Evolutionary conservation across 2,797 vertebrate species (phyloP), one percentile per base, ranked within the genome.

Genomic region (Tarsius wallacei): DNA sequence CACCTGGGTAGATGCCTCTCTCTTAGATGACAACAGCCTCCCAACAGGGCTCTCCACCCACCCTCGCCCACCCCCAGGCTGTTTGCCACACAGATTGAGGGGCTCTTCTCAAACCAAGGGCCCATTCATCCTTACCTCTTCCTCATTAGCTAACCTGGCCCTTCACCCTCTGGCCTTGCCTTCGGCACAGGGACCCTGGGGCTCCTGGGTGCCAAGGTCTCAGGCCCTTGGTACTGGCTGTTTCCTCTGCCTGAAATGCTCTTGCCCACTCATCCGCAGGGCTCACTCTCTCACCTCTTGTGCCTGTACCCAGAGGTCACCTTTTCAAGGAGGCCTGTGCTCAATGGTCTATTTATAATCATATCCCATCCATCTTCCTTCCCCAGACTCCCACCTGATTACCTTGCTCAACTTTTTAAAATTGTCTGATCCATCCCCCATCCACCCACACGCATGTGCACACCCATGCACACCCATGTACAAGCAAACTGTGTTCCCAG

Each of bases 401-500:
- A 26, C 28, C 53, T 61, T 1, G 4, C 73, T 31, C 11, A 70
- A 15, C 59, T 93, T 91, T 51, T 14, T 24, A 78, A 87, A 80
- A 42, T 0, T 19, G 26, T 19, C 47, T 24, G 11, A 11, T 4
- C 22, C 5, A 4, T 0, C 53, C 22, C 8, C 2, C 21, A 61
- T 3, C 1, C 10, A 31, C 12, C 66, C 36, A 31, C 0, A 4
- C 1, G 11, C 59, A 53, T 3, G 10, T 21, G 4, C 12, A 33
- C 22, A 73, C 57, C 63, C 0, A 5, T 2, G 1, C 53, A 24
- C 1, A 8, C 28, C 24, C 6, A 1, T 6, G 28, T 14, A 11
- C 26, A 76, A 5, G 42, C 47, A 49, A 10, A 1, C n/a, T 1
- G 63, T 2, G 4, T 59, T 76, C n/a, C 59, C 55, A 61, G 89